Evolutionary conservation across 2,888 invertebrate genomes (phyloP).

Genomic region (Drosophila cracens): DNA sequence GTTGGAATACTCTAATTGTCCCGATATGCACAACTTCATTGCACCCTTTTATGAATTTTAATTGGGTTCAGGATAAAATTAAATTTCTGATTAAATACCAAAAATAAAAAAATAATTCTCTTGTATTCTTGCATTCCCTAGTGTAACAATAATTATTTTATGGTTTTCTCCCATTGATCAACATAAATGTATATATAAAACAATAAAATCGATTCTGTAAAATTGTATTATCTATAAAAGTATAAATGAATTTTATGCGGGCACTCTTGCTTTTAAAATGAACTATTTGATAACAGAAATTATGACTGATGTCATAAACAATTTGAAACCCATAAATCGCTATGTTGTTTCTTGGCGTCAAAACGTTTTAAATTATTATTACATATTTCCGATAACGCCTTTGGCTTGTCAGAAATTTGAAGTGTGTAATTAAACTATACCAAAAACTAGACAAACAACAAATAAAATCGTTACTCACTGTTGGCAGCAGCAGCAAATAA

Average conservation of each 20-base stretch:
- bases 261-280: background rate
- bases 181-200: background rate
- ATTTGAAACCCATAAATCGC: background rate
- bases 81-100: background rate
- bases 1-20: background rate
- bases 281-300: background rate
- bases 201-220: background rate
- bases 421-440: background rate
- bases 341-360: background rate
- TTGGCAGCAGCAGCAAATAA: too few species aligned
- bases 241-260: conserved; percentile 8
- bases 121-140: background rate
- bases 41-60: background rate
- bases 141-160: background rate
- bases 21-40: background rate
- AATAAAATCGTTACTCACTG: background rate
- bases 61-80: background rate
- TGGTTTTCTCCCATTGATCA: background rate
- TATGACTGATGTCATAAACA: background rate
- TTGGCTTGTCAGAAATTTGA: background rate
- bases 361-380: background rate
- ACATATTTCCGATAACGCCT: background rate
- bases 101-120: background rate
- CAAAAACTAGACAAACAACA: background rate
- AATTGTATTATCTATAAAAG: background rate